phyloP scores from a whole-genome alignment of 2,888 invertebrate genomes.

The Amphipoea lucens region DNA sequence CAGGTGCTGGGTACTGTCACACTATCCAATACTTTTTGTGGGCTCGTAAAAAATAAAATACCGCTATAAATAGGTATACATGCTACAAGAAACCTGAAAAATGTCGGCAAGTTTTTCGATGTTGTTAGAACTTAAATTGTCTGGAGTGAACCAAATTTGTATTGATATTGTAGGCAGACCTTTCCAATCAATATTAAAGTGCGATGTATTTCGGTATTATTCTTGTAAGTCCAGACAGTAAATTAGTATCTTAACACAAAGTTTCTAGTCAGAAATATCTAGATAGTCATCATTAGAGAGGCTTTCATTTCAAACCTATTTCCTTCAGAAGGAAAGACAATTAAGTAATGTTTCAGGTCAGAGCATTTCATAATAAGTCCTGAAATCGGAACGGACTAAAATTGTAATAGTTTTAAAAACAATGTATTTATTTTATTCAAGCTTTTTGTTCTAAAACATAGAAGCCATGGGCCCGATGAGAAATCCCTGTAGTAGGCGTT shows the following conservation, averaged over 20 bases:
- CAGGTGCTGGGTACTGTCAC: not conserved
- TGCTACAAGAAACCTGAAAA: not conserved
- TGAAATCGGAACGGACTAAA: too few species aligned
- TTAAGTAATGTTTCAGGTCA: too few species aligned
- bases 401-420: too few species aligned
- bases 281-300: not conserved
- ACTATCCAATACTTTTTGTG: not conserved
- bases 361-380: too few species aligned
- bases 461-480: too few species aligned
- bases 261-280: not conserved
- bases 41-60: not conserved
- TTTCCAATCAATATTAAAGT: slow-evolving; percentile 4
- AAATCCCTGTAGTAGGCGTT: too few species aligned
- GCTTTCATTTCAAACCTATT: not conserved
- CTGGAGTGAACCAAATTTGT: not conserved
- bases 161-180: not conserved
- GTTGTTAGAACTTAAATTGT: not conserved
- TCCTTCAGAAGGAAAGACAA: too few species aligned
- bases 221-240: not conserved
- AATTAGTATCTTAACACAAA: too few species aligned
- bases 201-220: not conserved
- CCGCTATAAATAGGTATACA: too few species aligned
- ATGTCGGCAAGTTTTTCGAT: not conserved
- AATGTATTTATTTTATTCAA: too few species aligned
- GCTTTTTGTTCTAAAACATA: too few species aligned